Percentiles rank a stretch among this genome's conserved stretches.
phyloP scores from a whole-genome alignment of 2,888 invertebrate species.

The Pinctada fucata region DNA sequence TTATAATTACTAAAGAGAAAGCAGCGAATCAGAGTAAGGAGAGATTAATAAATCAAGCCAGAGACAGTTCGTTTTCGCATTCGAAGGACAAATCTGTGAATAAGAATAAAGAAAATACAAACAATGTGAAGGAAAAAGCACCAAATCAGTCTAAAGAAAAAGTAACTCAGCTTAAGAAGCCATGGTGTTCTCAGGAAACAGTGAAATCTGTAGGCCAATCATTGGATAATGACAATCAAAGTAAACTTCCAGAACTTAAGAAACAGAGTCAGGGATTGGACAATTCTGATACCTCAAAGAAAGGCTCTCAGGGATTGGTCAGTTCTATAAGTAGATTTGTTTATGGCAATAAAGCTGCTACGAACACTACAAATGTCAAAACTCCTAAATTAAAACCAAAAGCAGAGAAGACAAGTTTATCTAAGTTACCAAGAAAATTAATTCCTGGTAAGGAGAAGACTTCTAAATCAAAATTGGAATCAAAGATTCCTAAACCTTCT shows the following conservation, averaged over 20 bases:
- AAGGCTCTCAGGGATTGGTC: conserved; percentile 26
- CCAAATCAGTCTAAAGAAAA: not conserved
- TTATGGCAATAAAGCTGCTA: not conserved
- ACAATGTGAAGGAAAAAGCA: not conserved
- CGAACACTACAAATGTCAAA: conserved; percentile 24
- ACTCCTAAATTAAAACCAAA: conserved; percentile 16
- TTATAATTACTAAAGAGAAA: conserved; percentile 9
- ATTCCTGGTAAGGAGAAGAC: conserved; percentile 14
- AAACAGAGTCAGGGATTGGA: conserved; percentile 29
- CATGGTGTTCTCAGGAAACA: not conserved
- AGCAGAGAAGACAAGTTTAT: conserved; percentile 12
- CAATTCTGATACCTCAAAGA: conserved; percentile 10
- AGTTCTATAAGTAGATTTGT: conserved; percentile 7
- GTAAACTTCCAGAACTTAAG: not conserved
- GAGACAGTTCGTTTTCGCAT: too few relatives aligned
- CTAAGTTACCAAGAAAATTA: conserved; percentile 21
- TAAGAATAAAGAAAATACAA: not conserved
- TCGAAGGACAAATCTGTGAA: too few relatives aligned
- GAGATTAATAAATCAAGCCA: too few relatives aligned
- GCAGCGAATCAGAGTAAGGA: not conserved
- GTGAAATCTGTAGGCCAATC: not conserved
- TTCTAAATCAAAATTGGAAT: conserved; percentile 19
- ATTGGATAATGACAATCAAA: not conserved
- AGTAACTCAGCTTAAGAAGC: not conserved
- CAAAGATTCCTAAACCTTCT: conserved; percentile 24